These are phyloP conservation scores for Sus scrofa DNA, from an alignment of 2,113 vertebrate species.

Conservation along the genomic window T2T-Sscrofa CM000829.6:49756501-49757000, in stretches of 20 bases:
- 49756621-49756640: neutral
- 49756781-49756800: neutral
- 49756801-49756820: neutral
- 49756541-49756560: constrained; percentile 97
- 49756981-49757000: neutral
- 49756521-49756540: constrained; percentile 97
- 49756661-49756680: neutral
- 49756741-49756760: neutral
- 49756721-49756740: constrained; percentile 47
- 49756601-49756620: neutral
- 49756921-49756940: neutral
- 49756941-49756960: neutral
- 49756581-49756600: constrained; percentile 96
- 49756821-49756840: fast-evolving
- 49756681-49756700: constrained; percentile 45
- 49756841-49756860: neutral
- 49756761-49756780: neutral
- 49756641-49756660: neutral
- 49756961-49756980: neutral
- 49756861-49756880: neutral
- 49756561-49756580: constrained; percentile 99
- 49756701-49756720: neutral
- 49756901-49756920: neutral
- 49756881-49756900: neutral
- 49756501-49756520: constrained; percentile 68